A percentile compares a stretch with the other conserved stretches of the same genome.
These are phyloP conservation scores for Schlechtendalia chinensis DNA, from an alignment of 1,140 invertebrate genomes.

Conservation along the genomic window DNA sequence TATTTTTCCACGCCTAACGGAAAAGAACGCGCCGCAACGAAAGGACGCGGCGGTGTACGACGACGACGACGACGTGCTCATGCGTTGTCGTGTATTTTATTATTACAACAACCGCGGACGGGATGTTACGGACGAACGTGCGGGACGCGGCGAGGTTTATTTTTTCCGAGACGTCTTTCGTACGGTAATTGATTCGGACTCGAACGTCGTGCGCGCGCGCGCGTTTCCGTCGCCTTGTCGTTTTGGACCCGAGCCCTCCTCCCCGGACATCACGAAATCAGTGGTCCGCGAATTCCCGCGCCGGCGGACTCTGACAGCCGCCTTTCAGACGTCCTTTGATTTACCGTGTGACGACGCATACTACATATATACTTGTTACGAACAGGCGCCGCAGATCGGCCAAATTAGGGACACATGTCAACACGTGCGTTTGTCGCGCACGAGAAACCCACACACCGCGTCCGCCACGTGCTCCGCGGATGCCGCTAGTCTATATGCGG, in stretches of 20 bases:
- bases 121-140: too few relatives aligned
- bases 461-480: conserved; percentile 18
- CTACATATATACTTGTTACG: conserved; percentile 13
- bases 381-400: conserved; percentile 36
- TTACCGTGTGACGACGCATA: neutral
- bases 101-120: too few relatives aligned
- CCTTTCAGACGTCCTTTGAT: conserved; percentile 50
- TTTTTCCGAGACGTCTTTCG: conserved; percentile 3
- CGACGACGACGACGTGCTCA: too few relatives aligned
- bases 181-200: conserved; percentile 36
- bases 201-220: neutral
- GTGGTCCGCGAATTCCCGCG: conserved; percentile 4
- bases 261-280: conserved; percentile 38
- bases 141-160: neutral
- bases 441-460: neutral
- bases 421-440: conserved; percentile 3
- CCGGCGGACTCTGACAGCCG: conserved; percentile 27
- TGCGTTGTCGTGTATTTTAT: too few relatives aligned
- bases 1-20: too few relatives aligned
- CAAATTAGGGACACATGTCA: conserved; percentile 49
- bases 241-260: conserved; percentile 17
- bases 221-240: neutral
- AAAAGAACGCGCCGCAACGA: too few relatives aligned
- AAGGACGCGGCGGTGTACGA: too few relatives aligned
- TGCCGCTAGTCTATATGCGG: neutral